Evolutionary conservation across 2,888 invertebrate genomes (phyloP), one percentile per base, ranked within the genome.

Genomic region (Pachycephus smyrnensis): DNA sequence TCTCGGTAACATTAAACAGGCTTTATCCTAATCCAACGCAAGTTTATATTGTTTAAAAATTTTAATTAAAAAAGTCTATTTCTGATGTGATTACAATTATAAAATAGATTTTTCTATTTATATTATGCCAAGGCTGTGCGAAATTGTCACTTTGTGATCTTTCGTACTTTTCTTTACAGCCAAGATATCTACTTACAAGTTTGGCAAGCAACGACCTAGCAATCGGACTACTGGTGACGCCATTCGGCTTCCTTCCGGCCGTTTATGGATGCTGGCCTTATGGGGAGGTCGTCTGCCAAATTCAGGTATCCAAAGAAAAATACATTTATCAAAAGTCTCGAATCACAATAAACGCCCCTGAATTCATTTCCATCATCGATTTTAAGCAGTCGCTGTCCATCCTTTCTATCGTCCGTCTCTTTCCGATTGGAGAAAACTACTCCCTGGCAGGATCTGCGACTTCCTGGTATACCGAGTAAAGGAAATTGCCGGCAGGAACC

Each of bases 201-300:
- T 92, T 97, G 90, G 97, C 97, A 55, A 94, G 97, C 87, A 97
- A 97, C 93, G 97, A 97, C 92, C 94, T 97, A 83, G 96, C 97
- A 87, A 97, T 97, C 90, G 97, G 97, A 73, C 94, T 97, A 85
- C 93, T 97, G 88, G 96, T 97, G 88, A 97, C 97, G 76, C 97
- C 97, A 36, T 96, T 97, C 88, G 97, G 97, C 79, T 94, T 97
- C 82, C 93, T 97, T 85, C 97, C 97, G 35, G 96, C 97, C 69
- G 93, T 97, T 83, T 95, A 96, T 89, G 96, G 96, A 91, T 97
- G 97, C 91, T 97, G 97, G 97, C 97, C 97, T 68, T 97, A 96
- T 92, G 97, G 97, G 77, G 97, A 97, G 92, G 95, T 97, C 88
- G 95, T 97, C 91, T 97, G 97, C 92, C 97, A 97, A 92, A 97